phyloP scores from a whole-genome alignment of 92 coral and sea anemone genomes.

The Siderastrea radians region DNA sequence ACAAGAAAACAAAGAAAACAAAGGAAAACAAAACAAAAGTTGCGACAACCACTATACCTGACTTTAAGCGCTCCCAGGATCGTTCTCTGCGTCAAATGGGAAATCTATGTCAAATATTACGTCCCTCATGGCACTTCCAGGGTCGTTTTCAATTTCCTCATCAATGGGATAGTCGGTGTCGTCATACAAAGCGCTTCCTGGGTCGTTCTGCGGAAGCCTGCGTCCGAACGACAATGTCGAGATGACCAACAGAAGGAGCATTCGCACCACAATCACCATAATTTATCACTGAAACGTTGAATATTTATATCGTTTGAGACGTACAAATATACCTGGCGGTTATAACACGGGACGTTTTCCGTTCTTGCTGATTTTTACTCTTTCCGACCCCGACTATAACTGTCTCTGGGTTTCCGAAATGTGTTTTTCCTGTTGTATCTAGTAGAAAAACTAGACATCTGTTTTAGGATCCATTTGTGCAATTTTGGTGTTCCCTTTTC shows the following conservation, averaged over 20 bases:
- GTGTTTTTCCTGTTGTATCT: too few relatives aligned
- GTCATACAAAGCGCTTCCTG: neutral
- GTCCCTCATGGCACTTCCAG: neutral
- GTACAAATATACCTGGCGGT: too few relatives aligned
- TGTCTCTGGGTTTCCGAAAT: too few relatives aligned
- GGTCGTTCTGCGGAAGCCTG: neutral
- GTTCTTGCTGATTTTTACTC: too few relatives aligned
- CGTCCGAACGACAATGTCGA: neutral
- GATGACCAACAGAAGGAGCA: conserved; percentile 5
- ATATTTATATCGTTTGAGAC: too few relatives aligned
- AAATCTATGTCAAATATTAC: neutral
- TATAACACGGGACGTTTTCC: too few relatives aligned
- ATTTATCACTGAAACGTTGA: neutral
- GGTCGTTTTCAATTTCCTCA: neutral
- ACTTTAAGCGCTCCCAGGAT: neutral
- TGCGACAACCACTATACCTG: neutral
- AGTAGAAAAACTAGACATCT: too few relatives aligned
- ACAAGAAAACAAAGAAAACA: too few relatives aligned
- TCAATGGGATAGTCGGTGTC: neutral
- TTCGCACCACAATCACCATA: neutral
- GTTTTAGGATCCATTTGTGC: too few relatives aligned
- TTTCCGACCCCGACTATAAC: too few relatives aligned
- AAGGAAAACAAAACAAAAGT: too few relatives aligned
- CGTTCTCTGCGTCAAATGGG: neutral
- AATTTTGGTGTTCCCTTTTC: too few relatives aligned